Evolutionary conservation across 2,888 invertebrate species (phyloP), one percentile per base, ranked within the genome.

Genomic region (Hypolimnas misippus): DNA sequence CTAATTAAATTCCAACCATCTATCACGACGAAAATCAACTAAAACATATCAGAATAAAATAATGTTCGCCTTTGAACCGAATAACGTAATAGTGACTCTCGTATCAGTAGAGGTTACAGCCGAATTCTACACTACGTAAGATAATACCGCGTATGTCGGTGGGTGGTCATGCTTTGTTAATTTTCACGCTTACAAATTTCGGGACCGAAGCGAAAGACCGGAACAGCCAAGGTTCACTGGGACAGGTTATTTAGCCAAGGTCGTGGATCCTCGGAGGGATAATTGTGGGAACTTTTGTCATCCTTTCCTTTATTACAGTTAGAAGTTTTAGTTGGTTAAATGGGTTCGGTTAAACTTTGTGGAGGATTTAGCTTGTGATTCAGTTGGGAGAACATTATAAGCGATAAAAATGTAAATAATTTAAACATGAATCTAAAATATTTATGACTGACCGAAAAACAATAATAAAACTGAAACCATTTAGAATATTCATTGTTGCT

Each of bases 151-250:
- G 49, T 49, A 49, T 3, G n/a, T 4, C 12, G 8, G 66, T 63
- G 63, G 69, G 67, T 64, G 68, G 68, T 68, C 64, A 59, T 65
- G 63, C 54, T 21, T 54, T 61, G 66, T 52, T 66, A 64, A 56
- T 63, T 70, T 69, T 69, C 70, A 70, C 68, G 69, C 66, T 66
- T 40, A 44, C 46, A 60, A 49, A 57, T 60, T 69, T 66, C 61
- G 67, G 64, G 63, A 62, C 51, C 59, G 60, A 29, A 53, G 31
- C 59, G 40, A 59, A 63, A 40, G 3, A 59, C 46, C 56, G 63
- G 62, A 65, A 65, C 63, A 55, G 19, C 49, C 49, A 49, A 49
- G 53, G 64, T 58, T 64, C 57, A 61, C 29, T 66, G 66, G 57
- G 66, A 58, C 66, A 62, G 57, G 57, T 65, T 65, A 58, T 58